Conservation (phyloP, 2,888 invertebrate genomes). For the Notodonta dromedarius region DNA sequence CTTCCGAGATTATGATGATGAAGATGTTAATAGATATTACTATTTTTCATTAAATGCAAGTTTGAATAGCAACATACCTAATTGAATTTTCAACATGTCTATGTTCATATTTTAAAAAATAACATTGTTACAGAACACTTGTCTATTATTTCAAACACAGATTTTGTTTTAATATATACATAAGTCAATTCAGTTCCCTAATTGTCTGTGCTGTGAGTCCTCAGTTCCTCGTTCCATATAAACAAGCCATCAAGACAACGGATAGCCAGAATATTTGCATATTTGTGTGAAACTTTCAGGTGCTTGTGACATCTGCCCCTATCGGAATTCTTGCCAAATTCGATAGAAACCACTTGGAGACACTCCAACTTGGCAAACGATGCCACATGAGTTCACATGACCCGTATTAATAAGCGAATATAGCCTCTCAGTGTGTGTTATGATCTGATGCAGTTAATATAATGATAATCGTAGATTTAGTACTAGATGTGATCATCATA, state of each 20-base stretch:
- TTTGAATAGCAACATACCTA: too few relatives aligned
- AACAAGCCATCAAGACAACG: neutral
- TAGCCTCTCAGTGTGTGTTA: slow-evolving; percentile 24
- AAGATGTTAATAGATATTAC: too few relatives aligned
- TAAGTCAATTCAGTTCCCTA: too few relatives aligned
- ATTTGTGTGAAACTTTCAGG: slow-evolving; percentile 42
- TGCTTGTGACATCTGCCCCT: slow-evolving; percentile 67
- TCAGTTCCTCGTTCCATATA: neutral
- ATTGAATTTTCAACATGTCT: too few relatives aligned
- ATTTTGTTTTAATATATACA: too few relatives aligned
- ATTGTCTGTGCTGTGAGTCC: too few relatives aligned
- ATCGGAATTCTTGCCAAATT: slow-evolving; percentile 78
- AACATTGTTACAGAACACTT: too few relatives aligned
- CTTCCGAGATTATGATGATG: too few relatives aligned
- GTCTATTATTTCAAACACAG: too few relatives aligned
- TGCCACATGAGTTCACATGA: slow-evolving; percentile 61
- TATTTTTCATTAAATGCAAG: too few relatives aligned
- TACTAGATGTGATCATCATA: too few relatives aligned
- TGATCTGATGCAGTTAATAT: neutral
- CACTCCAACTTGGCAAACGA: slow-evolving; percentile 74
- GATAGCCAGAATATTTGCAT: slow-evolving; percentile 15
- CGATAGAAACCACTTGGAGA: slow-evolving; percentile 70
- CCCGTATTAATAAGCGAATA: slow-evolving; percentile 68
- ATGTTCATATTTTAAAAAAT: too few relatives aligned
- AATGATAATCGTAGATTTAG: neutral